phyloP scores from a whole-genome alignment of 2,113 vertebrate species.

The Triplophysa dalaica region DNA sequence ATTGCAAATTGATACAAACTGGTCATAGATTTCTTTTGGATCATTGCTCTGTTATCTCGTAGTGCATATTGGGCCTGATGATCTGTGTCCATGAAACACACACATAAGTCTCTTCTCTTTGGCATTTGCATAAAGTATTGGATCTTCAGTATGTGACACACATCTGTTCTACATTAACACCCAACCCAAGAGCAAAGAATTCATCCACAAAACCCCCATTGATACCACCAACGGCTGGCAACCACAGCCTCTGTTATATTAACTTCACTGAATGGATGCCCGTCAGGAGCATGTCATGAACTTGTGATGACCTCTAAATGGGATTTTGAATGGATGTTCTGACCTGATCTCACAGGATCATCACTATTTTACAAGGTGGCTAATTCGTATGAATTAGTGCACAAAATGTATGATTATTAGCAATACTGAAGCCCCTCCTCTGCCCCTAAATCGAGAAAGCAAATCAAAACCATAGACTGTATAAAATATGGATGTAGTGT shows the following conservation, averaged over 20 bases:
- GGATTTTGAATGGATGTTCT: too few species aligned
- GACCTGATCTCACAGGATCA: too few species aligned
- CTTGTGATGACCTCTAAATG: not conserved
- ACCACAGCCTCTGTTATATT: not conserved
- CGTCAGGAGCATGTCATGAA: not conserved
- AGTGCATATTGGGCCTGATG: not conserved
- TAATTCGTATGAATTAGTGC: too few species aligned
- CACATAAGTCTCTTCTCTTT: conserved; percentile 31
- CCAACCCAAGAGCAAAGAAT: conserved; percentile 45
- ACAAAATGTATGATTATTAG: too few species aligned
- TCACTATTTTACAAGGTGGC: too few species aligned
- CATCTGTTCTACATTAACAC: conserved; percentile 71
- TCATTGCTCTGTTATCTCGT: not conserved
- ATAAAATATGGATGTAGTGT: too few species aligned
- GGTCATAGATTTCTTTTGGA: not conserved
- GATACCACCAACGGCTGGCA: not conserved
- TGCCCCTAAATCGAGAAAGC: too few species aligned
- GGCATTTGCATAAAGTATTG: conserved; percentile 61
- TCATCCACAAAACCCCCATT: conserved; percentile 57
- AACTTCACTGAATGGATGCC: not conserved
- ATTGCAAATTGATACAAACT: too few species aligned
- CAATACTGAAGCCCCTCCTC: too few species aligned
- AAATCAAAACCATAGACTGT: too few species aligned
- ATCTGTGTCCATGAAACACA: not conserved
- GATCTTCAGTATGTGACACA: conserved; percentile 51